phyloP scores from a whole-genome alignment of 2,113 vertebrate genomes.

The Urocynchramus pylzowi region DNA sequence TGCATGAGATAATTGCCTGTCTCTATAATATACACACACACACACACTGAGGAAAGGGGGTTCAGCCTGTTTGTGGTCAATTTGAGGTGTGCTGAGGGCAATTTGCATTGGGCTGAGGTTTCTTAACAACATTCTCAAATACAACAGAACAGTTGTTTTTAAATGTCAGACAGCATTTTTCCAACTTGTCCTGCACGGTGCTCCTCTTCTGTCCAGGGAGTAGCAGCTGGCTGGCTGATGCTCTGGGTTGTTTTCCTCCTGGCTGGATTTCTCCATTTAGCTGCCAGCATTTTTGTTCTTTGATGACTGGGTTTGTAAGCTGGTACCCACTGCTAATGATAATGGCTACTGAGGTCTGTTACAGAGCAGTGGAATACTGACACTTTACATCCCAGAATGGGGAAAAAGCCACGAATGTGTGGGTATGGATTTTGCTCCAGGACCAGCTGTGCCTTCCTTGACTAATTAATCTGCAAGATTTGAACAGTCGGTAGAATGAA shows the following conservation, averaged over 20 bases:
- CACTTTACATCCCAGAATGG: neutral
- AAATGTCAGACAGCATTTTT: conserved; percentile 23
- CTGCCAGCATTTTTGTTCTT: conserved; percentile 67
- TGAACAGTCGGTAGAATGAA: conserved; percentile 41
- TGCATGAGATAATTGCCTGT: neutral
- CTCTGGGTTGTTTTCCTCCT: conserved; percentile 60
- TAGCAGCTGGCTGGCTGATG: conserved; percentile 41
- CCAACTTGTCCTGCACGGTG: neutral
- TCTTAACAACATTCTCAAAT: neutral
- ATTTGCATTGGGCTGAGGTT: neutral
- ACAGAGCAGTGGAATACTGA: neutral
- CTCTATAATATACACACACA: neutral
- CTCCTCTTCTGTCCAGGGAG: neutral
- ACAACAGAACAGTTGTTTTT: neutral
- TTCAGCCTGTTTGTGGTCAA: neutral
- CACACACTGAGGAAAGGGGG: neutral
- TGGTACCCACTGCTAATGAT: conserved; percentile 58
- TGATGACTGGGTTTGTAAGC: conserved; percentile 53
- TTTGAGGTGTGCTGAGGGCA: neutral
- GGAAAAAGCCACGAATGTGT: neutral
- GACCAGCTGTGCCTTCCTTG: conserved; percentile 55
- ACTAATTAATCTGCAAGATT: conserved; percentile 52
- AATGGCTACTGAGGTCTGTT: conserved; percentile 45
- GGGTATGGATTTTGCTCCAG: conserved; percentile 29
- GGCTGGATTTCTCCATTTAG: conserved; percentile 31